Evolutionary conservation across 2,888 invertebrate species (phyloP), one percentile per base, ranked within the genome.

Genomic region (Epinotia nisella): DNA sequence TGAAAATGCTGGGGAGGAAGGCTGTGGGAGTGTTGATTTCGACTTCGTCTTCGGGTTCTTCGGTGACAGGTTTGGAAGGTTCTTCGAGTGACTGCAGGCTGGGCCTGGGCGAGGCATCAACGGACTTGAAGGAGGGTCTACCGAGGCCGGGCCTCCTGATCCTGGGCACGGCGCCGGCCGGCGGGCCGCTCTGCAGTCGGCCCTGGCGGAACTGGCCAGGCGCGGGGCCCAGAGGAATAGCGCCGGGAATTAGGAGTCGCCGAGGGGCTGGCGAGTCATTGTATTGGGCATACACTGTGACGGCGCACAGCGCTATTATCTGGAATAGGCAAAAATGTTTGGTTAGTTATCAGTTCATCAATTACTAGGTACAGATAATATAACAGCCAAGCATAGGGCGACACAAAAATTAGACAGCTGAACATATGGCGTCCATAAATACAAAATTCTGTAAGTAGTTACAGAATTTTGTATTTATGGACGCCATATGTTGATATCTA

Each of bases 211-310:
- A 93, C 75, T 85, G 94, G 64, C 90, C 82, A 58, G 75, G 72
- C 11, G 81, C 83, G 17, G 85, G 85, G 21, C 93, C 92, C 59
- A 94, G 64, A 10, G 91, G 87, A 24, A 95, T 82, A 1, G 96
- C 96, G 56, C 96, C 96, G 0, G 96, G 95, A 77, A 96, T 95
- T 80, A 92, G 93, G 19, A 96, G 87, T 80, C 96, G 90, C 13
- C 94, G 96, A n/a, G 96, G 96, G 70, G 93, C 82, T 78, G 96
- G 95, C 62, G 89, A 87, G 78, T 93, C 92, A 87, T 67, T 61
- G 70, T 88, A 93, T 86, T 94, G 94, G 74, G 94, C 94, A 81
- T 92, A 91, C 74, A 84, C 92, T 87, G 95, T 94, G 79, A 94
- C 94, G 77, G 87, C 88, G 83, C 91, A 93, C 87, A 93, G 89